Conservation (phyloP, 2,113 vertebrate genomes). For the Lepisosteus osseus region DNA sequence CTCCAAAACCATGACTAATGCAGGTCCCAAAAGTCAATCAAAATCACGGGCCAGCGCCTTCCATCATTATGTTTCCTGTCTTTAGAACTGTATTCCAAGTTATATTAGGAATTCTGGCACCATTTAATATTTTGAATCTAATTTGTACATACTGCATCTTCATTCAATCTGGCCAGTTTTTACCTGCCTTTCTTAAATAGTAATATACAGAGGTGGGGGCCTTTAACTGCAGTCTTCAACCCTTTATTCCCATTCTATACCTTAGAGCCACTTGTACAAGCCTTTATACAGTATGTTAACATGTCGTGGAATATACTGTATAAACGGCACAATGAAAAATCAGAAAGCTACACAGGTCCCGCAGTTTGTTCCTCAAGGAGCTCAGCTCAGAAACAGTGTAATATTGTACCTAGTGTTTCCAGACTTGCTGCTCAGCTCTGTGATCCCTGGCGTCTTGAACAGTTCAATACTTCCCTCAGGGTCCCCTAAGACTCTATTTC, state of each 20-base stretch:
- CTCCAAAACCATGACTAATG: no score
- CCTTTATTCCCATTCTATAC: not conserved
- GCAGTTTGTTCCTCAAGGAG: not conserved
- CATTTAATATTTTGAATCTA: no score
- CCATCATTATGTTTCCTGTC: no score
- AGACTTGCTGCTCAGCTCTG: slow-evolving; percentile 40
- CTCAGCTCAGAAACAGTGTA: slow-evolving; percentile 39
- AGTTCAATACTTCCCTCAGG: slow-evolving; percentile 41
- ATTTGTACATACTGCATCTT: no score
- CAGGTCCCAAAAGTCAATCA: no score
- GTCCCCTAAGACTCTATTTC: slow-evolving; percentile 61
- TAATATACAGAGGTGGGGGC: no score
- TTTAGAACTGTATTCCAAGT: no score
- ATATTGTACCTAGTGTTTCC: slow-evolving; percentile 20
- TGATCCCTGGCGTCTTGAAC: slow-evolving; percentile 43
- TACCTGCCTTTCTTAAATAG: no score
- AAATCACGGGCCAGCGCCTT: no score
- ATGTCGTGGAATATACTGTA: not conserved
- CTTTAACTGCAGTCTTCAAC: not conserved
- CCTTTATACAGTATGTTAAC: not conserved
- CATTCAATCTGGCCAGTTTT: no score
- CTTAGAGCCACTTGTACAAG: not conserved
- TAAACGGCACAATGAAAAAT: not conserved
- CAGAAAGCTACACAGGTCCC: not conserved
- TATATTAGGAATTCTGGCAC: no score